Conservation (phyloP, 2,113 vertebrate species). For the Serinus canaria region DNA sequence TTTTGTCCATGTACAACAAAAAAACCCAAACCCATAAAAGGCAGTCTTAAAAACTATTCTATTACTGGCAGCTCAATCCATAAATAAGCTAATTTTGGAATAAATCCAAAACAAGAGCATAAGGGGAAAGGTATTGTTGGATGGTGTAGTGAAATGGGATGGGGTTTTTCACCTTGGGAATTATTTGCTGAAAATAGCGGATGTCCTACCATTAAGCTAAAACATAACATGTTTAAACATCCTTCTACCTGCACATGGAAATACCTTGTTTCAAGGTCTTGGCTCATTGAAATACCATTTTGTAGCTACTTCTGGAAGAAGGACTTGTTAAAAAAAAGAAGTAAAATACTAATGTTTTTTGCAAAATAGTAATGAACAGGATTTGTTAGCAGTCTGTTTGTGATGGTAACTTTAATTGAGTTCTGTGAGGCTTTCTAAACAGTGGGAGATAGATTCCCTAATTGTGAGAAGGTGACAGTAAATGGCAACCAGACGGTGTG, state of each 20-base stretch:
- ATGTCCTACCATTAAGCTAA: constrained; percentile 75
- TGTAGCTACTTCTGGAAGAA: not conserved
- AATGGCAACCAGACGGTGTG: not conserved
- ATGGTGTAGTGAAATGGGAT: constrained; percentile 54
- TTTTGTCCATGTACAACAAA: not conserved
- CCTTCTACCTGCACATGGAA: constrained; percentile 70
- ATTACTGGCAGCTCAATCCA: constrained; percentile 56
- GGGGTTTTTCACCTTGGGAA: constrained; percentile 72
- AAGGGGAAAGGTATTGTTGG: constrained; percentile 74
- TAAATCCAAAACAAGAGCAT: constrained; percentile 64
- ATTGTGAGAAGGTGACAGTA: not conserved
- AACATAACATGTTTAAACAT: constrained; percentile 71
- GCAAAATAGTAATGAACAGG: not conserved
- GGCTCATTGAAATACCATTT: constrained; percentile 30
- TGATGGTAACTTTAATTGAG: not conserved
- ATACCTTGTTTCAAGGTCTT: constrained; percentile 61
- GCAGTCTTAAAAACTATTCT: constrained; percentile 14
- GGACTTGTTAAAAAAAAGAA: not conserved
- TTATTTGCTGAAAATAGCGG: constrained; percentile 72
- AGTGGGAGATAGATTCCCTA: not conserved
- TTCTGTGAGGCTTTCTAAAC: not conserved
- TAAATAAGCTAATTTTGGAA: constrained; percentile 74
- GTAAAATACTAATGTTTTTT: not conserved
- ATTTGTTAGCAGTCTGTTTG: not conserved
- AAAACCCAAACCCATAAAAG: constrained; percentile 27